phyloP scores from a whole-genome alignment of 2,797 vertebrate species.

The Tapera naevia region DNA sequence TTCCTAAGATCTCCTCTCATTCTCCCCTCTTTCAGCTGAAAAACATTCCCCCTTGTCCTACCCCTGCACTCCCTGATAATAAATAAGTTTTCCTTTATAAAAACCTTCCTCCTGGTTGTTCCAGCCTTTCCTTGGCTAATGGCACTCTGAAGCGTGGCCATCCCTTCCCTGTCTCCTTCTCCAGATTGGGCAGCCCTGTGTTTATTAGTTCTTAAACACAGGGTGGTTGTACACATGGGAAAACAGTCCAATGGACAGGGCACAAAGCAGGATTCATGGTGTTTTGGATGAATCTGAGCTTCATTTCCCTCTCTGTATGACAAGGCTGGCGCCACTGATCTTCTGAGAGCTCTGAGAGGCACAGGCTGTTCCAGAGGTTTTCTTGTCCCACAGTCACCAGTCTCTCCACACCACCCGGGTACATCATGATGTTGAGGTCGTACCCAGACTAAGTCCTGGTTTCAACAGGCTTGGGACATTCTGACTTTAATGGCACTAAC shows the following conservation, averaged over 20 bases:
- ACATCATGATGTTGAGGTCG: not conserved
- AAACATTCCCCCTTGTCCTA: too few relatives aligned
- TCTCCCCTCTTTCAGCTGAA: too few relatives aligned
- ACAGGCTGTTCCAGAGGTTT: not conserved
- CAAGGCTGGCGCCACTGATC: not conserved
- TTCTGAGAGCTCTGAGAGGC: not conserved
- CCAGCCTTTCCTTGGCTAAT: not conserved
- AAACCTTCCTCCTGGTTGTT: not conserved
- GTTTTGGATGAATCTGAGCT: not conserved
- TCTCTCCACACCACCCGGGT: not conserved
- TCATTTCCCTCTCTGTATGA: not conserved
- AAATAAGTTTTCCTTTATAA: not conserved
- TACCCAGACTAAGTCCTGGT: not conserved
- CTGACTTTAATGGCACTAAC: not conserved
- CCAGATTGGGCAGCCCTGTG: not conserved
- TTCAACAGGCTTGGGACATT: not conserved
- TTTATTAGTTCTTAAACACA: not conserved
- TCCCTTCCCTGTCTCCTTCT: not conserved
- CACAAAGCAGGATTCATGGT: not conserved
- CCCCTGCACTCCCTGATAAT: too few relatives aligned
- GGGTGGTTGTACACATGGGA: not conserved
- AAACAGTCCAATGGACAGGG: not conserved
- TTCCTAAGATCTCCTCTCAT: too few relatives aligned
- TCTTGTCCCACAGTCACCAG: not conserved
- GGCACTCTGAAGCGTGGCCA: rapidly evolving